Evolutionary conservation across 2,797 vertebrate genomes (phyloP).

Genomic region (Helostoma temminkii): DNA sequence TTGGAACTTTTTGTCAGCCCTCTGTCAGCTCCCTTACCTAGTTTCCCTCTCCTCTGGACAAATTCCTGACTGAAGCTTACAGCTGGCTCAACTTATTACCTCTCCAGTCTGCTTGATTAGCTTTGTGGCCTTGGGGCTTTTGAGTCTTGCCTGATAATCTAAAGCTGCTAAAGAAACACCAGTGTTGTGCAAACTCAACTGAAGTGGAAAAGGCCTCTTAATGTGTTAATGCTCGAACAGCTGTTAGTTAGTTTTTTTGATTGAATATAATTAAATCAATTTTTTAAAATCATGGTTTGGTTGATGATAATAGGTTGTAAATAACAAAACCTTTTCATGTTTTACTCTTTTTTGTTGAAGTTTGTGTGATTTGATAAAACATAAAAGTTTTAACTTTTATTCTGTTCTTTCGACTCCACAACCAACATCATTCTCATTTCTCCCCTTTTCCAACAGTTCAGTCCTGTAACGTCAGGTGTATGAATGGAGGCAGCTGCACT

Average conservation of each 20-base stretch:
- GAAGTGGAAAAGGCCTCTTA: slow-evolving; percentile 35
- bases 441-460: slow-evolving; percentile 77
- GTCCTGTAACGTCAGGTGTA: slow-evolving; percentile 89
- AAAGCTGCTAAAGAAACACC: slow-evolving; percentile 44
- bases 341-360: not conserved
- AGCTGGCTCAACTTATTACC: slow-evolving; percentile 65
- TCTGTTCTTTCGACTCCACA: not conserved
- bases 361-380: slow-evolving; percentile 4
- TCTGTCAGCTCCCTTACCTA: slow-evolving; percentile 12
- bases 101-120: slow-evolving; percentile 58
- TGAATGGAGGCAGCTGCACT: slow-evolving; percentile 91
- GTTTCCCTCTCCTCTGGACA: slow-evolving; percentile 53
- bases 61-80: slow-evolving; percentile 70
- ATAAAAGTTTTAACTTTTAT: not conserved
- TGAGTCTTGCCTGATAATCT: slow-evolving; percentile 44
- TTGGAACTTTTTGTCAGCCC: slow-evolving; percentile 14
- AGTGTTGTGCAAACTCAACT: slow-evolving; percentile 18
- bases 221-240: slow-evolving; percentile 12
- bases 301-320: not conserved
- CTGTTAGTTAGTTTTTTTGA: too few relatives aligned
- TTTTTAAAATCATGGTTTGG: not conserved
- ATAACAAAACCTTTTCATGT: not conserved
- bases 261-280: too few relatives aligned
- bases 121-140: slow-evolving; percentile 46
- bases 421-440: not conserved